Base-by-base conservation (phyloP, 2,797 vertebrate genomes). In the Dallia pectoralis region DNA sequence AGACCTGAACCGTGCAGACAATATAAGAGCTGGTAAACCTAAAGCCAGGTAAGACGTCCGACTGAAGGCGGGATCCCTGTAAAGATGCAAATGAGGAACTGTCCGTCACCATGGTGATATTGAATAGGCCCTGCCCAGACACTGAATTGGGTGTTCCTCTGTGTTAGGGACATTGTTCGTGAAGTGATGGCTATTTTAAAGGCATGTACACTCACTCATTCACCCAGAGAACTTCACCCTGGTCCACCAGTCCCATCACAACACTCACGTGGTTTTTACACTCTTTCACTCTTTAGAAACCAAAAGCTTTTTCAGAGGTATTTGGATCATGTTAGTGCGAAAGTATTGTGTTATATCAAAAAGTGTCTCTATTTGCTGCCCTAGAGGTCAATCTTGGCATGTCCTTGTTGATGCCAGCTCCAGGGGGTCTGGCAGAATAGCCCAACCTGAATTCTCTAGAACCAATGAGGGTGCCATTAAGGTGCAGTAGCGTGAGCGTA, bases 121-220 rank as follows among this genome's bases (percentile, higher is more conserved):
- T 67, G 9, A 8, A 18, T 51, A 14, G 29, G 56, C 71, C 44
- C 47, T 32, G 76, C 76, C 85, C 80, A 79, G 59, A 79, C 53
- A 72, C 71, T 68, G 71, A 81, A 70, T 53, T 30, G 32, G 77
- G 19, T 59, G 63, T 40, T 71, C 51, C 70, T 74, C 44, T 72
- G 68, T 69, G 67, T 56, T 69, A 49, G 11, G 65, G 64, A 70
- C 66, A 59, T 27, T 7, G 53, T 40, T 70, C 36, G 65, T 63
- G 56, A 80, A 74, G 71, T 72, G 29, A 47, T 62, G 44, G 27
- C 18, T 16, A 19, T 71, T 73, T 51, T 19, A 53, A 68, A 71
- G 82, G 82, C 67, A 75, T 77, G 69, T 59, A 49, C 40, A 12
- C 82, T 85, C 74, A 71, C 66, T 78, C 40, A 78, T 81, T 86